These are phyloP conservation scores for Calidris pygmaea DNA, from an alignment of 2,113 vertebrate genomes.

Conservation along the genomic window DNA sequence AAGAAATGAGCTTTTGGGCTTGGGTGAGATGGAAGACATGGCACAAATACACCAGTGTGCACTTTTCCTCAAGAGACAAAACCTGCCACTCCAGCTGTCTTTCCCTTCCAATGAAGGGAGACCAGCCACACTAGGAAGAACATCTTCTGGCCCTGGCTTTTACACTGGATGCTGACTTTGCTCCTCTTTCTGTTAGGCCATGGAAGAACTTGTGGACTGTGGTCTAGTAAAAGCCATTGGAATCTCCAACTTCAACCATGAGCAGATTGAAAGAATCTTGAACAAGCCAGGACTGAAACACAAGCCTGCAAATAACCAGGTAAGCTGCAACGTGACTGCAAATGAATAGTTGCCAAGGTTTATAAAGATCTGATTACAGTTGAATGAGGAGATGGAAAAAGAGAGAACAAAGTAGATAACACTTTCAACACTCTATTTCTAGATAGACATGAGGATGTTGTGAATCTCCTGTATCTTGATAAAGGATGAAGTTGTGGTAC, in stretches of 20 bases:
- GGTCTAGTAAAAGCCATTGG: not conserved
- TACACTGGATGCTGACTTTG: not conserved
- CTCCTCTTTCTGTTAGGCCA: not conserved
- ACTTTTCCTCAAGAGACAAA: not conserved
- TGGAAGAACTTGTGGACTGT: not conserved
- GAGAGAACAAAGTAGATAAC: not conserved
- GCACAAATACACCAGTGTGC: not conserved
- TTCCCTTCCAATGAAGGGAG: not conserved
- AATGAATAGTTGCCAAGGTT: not conserved
- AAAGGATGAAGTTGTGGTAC: not conserved
- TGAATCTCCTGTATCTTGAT: not conserved
- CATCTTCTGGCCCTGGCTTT: not conserved
- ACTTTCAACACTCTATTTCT: not conserved
- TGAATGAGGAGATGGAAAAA: not conserved
- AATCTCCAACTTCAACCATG: not conserved
- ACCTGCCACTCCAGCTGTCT: not conserved
- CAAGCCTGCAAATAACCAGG: slow-evolving; percentile 85
- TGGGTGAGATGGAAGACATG: not conserved
- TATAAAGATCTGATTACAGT: not conserved
- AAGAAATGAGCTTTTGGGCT: not conserved
- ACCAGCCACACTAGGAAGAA: not conserved
- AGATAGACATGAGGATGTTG: not conserved
- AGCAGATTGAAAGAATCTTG: slow-evolving; percentile 81
- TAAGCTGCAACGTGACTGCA: slow-evolving; percentile 19
- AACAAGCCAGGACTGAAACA: slow-evolving; percentile 87